phyloP scores from a whole-genome alignment of 2,888 invertebrate species.

The Temnothorax rugatulus region DNA sequence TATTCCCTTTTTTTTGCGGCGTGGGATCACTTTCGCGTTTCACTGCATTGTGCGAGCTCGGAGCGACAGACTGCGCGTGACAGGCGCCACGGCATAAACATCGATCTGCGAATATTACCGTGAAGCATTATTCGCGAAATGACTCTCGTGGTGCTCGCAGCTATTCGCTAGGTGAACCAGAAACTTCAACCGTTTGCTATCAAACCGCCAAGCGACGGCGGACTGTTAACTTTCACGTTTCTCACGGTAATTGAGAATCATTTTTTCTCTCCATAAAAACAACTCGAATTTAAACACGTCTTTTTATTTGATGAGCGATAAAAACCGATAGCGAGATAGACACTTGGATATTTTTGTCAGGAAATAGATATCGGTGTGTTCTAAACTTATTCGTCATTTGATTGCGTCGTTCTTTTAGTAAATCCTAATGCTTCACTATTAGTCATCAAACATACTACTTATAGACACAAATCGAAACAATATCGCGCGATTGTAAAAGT shows the following conservation, averaged over 20 bases:
- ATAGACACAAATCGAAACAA: not conserved
- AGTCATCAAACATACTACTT: not conserved
- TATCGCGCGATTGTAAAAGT: not conserved
- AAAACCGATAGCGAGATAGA: not conserved
- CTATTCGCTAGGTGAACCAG: constrained; percentile 39
- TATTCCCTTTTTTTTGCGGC: constrained; percentile 23
- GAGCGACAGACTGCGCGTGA: constrained; percentile 53
- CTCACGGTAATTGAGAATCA: constrained; percentile 4
- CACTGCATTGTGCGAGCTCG: constrained; percentile 37
- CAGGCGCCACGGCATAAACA: constrained; percentile 52
- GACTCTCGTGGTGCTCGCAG: constrained; percentile 42
- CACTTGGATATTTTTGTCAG: not conserved
- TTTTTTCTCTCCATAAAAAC: constrained; percentile 4
- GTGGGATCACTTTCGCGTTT: constrained; percentile 50
- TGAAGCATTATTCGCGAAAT: constrained; percentile 52
- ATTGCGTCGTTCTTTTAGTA: not conserved
- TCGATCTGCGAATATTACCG: constrained; percentile 54
- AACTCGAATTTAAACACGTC: not conserved
- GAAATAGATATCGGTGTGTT: not conserved
- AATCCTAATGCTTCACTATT: not conserved
- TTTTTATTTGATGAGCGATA: not conserved
- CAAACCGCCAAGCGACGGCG: constrained; percentile 22
- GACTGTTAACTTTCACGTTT: constrained; percentile 30
- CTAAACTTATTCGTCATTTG: not conserved
- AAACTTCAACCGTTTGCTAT: constrained; percentile 38